Percentiles rank a stretch among this genome's conserved stretches.
These are phyloP conservation scores for Ormyrus rosae DNA, from an alignment of 2,888 invertebrate genomes.

Conservation along the genomic window DNA sequence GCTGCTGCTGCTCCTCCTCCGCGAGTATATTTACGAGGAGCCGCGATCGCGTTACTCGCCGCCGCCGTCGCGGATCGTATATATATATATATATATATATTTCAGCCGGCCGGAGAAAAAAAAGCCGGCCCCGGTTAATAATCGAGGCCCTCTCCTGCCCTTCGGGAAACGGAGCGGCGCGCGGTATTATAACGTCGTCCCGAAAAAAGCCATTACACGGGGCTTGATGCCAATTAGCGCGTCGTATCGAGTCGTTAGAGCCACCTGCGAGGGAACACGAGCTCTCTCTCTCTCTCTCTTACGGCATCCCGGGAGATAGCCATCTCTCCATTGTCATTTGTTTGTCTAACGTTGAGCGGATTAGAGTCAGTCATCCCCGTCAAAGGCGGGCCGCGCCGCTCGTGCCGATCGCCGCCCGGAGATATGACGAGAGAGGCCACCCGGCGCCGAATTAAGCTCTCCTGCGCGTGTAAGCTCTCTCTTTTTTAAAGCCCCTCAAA, in stretches of 20 bases:
- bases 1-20: background rate
- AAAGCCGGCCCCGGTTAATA: constrained; percentile 62
- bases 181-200: background rate
- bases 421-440: constrained; percentile 44
- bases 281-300: constrained; percentile 18
- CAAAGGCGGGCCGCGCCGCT: constrained; percentile 69
- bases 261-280: constrained; percentile 67
- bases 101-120: constrained; percentile 49
- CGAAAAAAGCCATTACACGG: constrained; percentile 1
- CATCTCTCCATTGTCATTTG: constrained; percentile 71
- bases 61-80: too few species aligned
- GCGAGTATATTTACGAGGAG: constrained; percentile 73
- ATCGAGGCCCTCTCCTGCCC: constrained; percentile 61
- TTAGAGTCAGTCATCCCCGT: constrained; percentile 72
- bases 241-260: constrained; percentile 69
- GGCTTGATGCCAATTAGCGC: constrained; percentile 73
- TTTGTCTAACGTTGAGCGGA: constrained; percentile 72
- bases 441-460: constrained; percentile 22
- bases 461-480: background rate
- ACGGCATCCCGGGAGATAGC: constrained; percentile 30
- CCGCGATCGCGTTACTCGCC: constrained; percentile 63
- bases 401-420: constrained; percentile 61
- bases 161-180: background rate
- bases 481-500: constrained; percentile 2
- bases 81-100: too few species aligned